phyloP scores from a whole-genome alignment of 2,797 vertebrate species.

The Spinus olivaceus region DNA sequence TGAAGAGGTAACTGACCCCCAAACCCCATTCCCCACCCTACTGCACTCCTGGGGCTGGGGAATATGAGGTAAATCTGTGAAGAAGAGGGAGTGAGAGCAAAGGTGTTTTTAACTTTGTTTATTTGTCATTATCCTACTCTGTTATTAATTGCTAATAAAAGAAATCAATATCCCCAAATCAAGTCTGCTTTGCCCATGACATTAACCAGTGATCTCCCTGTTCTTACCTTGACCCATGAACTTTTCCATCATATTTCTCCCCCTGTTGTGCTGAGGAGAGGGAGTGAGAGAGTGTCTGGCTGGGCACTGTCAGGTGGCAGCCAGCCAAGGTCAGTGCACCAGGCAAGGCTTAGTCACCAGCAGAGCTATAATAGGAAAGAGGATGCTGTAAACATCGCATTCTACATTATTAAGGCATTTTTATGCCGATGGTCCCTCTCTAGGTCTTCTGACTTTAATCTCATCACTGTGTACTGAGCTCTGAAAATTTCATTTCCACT shows the following conservation, averaged over 20 bases:
- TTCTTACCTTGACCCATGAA: background rate
- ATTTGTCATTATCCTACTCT: background rate
- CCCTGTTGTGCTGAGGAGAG: background rate
- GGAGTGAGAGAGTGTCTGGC: background rate
- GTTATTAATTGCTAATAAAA: background rate
- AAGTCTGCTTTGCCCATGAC: background rate
- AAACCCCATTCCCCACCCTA: accelerated
- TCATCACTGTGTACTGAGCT: background rate
- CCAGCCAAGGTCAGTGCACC: background rate
- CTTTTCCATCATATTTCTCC: background rate
- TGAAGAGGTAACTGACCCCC: background rate
- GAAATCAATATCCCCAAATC: background rate
- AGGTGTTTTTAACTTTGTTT: background rate
- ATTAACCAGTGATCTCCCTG: background rate
- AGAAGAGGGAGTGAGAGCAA: background rate
- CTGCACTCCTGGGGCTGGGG: background rate
- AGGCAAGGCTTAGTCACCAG: background rate
- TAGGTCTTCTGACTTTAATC: background rate
- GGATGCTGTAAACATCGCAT: background rate
- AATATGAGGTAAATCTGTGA: background rate
- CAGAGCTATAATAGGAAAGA: background rate
- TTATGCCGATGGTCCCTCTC: background rate
- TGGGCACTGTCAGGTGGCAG: background rate
- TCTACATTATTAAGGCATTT: background rate
- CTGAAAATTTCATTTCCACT: constrained; percentile 20